phyloP scores from a whole-genome alignment of 2,113 vertebrate species.

The Phalacrocorax brasilianus region DNA sequence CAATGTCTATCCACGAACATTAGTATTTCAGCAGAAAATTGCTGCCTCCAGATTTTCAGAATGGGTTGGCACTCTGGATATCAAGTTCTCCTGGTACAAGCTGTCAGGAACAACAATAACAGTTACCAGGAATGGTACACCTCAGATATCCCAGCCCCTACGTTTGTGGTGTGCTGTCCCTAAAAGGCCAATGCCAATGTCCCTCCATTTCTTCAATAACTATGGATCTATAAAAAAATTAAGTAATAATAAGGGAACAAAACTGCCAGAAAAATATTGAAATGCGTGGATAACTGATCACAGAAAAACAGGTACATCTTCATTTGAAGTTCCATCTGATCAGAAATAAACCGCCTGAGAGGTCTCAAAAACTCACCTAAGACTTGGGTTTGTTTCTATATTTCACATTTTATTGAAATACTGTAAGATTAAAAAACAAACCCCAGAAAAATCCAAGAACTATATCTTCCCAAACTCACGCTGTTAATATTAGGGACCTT shows the following conservation, averaged over 20 bases:
- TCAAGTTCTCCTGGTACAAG: not conserved
- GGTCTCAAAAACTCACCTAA: not conserved
- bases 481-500: not conserved
- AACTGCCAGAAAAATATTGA: not conserved
- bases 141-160: not conserved
- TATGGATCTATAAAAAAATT: not conserved
- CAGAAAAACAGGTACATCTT: not conserved
- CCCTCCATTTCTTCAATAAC: not conserved
- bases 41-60: not conserved
- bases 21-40: not conserved
- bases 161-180: not conserved
- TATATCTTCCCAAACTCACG: not conserved
- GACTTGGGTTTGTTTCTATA: not conserved
- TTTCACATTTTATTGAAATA: not conserved
- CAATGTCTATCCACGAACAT: not conserved
- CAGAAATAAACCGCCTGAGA: not conserved
- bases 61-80: not conserved
- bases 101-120: not conserved
- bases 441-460: not conserved
- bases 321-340: not conserved
- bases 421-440: not conserved
- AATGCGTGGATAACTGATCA: not conserved
- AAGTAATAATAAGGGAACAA: not conserved
- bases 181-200: not conserved
- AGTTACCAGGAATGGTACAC: not conserved